phyloP scores from a whole-genome alignment of 92 coral and sea anemone species.

The Porites lobata region DNA sequence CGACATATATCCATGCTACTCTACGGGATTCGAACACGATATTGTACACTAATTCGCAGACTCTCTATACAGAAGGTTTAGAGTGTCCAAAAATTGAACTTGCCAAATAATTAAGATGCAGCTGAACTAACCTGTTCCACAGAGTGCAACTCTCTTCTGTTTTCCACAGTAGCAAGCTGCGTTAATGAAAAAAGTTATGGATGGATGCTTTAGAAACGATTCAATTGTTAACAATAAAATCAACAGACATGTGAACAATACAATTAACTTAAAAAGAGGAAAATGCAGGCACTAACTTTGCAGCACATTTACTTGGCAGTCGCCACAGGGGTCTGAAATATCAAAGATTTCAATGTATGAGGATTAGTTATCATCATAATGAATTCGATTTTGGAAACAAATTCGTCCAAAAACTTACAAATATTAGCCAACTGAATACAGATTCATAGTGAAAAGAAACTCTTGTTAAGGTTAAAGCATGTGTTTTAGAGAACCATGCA shows the following conservation, averaged over 20 bases:
- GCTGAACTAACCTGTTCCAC: constrained; percentile 82
- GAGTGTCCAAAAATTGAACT: too few relatives aligned
- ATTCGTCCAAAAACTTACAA: neutral
- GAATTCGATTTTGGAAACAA: neutral
- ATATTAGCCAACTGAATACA: neutral
- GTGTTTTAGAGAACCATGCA: too few relatives aligned
- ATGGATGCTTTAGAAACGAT: neutral
- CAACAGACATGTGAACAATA: too few relatives aligned
- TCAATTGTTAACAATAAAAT: too few relatives aligned
- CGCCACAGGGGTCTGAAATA: constrained; percentile 80
- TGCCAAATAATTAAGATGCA: too few relatives aligned
- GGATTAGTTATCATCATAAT: neutral
- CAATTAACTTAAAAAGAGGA: neutral
- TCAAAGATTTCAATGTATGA: neutral
- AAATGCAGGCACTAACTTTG: constrained; percentile 64
- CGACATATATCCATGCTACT: too few relatives aligned
- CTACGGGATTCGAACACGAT: too few relatives aligned
- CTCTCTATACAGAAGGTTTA: too few relatives aligned
- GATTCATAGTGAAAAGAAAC: too few relatives aligned
- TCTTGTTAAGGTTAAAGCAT: too few relatives aligned
- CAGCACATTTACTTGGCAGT: constrained; percentile 72
- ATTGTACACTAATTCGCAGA: too few relatives aligned
- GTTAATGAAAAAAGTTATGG: neutral
- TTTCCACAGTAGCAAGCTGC: constrained; percentile 96
- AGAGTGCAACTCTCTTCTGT: constrained; percentile 69